phyloP scores from a whole-genome alignment of 2,797 vertebrate species.

The Sphenopsis melanotis region DNA sequence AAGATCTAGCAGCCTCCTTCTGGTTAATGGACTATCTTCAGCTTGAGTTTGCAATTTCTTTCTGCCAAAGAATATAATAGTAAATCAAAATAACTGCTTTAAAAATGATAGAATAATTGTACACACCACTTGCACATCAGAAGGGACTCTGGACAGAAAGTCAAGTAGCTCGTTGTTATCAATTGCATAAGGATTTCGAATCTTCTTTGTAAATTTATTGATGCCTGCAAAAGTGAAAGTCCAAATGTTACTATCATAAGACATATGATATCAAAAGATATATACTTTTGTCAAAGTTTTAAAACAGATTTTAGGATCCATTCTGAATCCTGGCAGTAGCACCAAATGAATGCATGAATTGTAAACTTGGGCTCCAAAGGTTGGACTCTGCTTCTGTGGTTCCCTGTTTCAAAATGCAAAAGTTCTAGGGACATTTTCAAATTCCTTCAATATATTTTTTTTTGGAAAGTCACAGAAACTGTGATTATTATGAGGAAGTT shows the following conservation, averaged over 20 bases:
- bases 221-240: slow-evolving; percentile 81
- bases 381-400: neutral
- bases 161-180: slow-evolving; percentile 98
- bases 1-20: neutral
- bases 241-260: neutral
- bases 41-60: neutral
- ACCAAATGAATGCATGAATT: neutral
- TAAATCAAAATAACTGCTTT: neutral
- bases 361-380: neutral
- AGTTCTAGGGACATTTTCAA: neutral
- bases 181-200: slow-evolving; percentile 92
- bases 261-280: neutral
- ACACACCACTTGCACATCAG: slow-evolving; percentile 96
- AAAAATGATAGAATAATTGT: neutral
- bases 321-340: neutral
- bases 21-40: neutral
- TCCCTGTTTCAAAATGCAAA: neutral
- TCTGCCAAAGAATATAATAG: neutral
- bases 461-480: neutral
- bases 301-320: neutral
- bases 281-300: neutral
- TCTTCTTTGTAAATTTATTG: slow-evolving; percentile 99
- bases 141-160: slow-evolving; percentile 96
- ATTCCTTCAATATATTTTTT: neutral
- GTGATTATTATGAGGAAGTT: neutral